Evolutionary conservation across 2,113 vertebrate genomes (phyloP).

Genomic region (Gymnorhina tibicen): DNA sequence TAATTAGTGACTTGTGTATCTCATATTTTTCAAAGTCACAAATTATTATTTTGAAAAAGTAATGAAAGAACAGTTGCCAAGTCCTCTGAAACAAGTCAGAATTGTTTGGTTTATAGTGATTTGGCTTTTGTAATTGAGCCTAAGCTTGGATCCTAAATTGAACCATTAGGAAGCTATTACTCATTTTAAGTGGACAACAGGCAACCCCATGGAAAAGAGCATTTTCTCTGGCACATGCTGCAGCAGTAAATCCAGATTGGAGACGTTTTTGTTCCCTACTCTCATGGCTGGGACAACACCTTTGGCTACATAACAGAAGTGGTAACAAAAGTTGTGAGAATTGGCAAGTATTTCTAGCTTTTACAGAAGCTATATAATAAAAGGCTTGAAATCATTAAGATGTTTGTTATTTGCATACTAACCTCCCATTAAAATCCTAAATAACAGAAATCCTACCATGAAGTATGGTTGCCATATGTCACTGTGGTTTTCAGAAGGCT

Average conservation of each 20-base stretch:
- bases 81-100: background rate
- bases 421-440: background rate
- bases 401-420: background rate
- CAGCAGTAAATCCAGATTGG: background rate
- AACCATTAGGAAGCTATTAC: background rate
- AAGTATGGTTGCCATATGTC: background rate
- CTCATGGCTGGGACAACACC: background rate
- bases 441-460: background rate
- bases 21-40: background rate
- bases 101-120: background rate
- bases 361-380: background rate
- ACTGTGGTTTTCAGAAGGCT: background rate
- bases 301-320: background rate
- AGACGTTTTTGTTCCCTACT: background rate
- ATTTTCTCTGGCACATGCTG: background rate
- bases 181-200: background rate
- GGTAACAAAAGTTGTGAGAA: background rate
- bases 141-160: background rate
- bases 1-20: background rate
- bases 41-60: background rate
- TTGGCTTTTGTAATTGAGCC: background rate
- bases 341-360: background rate
- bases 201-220: background rate
- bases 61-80: background rate
- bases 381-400: background rate